Base-by-base conservation (phyloP, 2,113 vertebrate species). In the Pomatostomus ruficeps region DNA sequence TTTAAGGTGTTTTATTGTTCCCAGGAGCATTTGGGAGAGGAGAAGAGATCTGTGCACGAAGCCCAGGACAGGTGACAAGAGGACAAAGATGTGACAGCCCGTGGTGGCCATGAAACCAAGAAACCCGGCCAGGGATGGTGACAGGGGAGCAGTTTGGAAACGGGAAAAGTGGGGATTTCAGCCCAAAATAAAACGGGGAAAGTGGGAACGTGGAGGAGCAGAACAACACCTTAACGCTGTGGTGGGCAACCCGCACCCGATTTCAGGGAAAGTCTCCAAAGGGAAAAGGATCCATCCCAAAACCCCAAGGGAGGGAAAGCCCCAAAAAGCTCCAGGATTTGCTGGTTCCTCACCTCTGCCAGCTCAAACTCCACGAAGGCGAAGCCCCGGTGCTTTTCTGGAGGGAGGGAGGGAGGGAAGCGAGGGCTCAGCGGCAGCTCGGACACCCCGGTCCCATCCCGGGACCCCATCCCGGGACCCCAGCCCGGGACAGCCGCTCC, bases 341-440 rank as follows among this genome's bases (percentile, higher is more conserved):
- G 14, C n/a, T 21, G 22, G 14, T 5, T 59, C 28, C 98, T 98
- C 94, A 99, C 99, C 98, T 99, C 99, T 12, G 98, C 99, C 97
- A 99, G 90, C 91, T 99, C 99, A 89, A 99, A 99, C 75, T 99
- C 99, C 87, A 99, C 98, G 87, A 99, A 99, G 18, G 98, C 99
- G 92, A 99, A 99, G n/a, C 99, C 99, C 61, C 99, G 97, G 97
- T 99, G 99, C 88, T 99, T 99, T 96, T 99, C 99, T 99, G 57
- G 9, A 25, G 36, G 40, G 29, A 42, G 40, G 40, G 29, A 42
- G 40, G 40, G 40, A 67, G 11, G 73, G 55, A 70, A 88, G 11
- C 2, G 9, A 72, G 7, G 12, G 49, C 55, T 94, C 83, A 80
- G 10, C 5, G 46, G 14, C 36, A 43, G 36, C 49, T 33, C 2